phyloP scores from a whole-genome alignment of 2,888 invertebrate species.

The Gryllus longicercus region DNA sequence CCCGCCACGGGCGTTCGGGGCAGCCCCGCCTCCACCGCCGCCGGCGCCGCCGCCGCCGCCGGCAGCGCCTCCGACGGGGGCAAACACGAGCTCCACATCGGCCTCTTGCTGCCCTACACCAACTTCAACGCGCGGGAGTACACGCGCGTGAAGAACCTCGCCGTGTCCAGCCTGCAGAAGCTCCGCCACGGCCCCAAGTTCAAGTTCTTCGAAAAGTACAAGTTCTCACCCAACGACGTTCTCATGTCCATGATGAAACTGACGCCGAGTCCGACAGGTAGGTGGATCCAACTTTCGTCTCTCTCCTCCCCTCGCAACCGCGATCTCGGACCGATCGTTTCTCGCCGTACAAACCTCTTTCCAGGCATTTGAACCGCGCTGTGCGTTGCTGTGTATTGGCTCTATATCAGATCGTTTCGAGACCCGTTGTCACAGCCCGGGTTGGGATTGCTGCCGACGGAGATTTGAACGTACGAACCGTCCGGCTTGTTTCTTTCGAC shows the following conservation, averaged over 20 bases:
- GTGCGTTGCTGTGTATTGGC: too few relatives aligned
- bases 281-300: neutral
- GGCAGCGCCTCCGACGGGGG: neutral
- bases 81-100: conserved; percentile 47
- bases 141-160: conserved; percentile 61
- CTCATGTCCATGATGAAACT: conserved; percentile 65
- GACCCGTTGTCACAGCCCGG: too few relatives aligned
- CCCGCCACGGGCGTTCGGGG: neutral
- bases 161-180: conserved; percentile 58
- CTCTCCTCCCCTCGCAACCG: too few relatives aligned
- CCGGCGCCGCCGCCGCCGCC: neutral
- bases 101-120: conserved; percentile 73
- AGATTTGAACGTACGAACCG: too few relatives aligned
- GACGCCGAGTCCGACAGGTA: conserved; percentile 73
- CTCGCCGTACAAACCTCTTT: too few relatives aligned
- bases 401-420: too few relatives aligned
- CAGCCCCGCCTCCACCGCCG: neutral
- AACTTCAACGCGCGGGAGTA: conserved; percentile 71
- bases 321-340: too few relatives aligned
- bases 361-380: too few relatives aligned
- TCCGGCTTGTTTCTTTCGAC: too few relatives aligned
- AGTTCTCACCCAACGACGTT: conserved; percentile 61
- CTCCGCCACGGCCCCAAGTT: conserved; percentile 50
- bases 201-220: conserved; percentile 61
- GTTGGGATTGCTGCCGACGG: too few relatives aligned